phyloP scores from a whole-genome alignment of 1,140 invertebrate species.

The Drosophila nigrodunni region DNA sequence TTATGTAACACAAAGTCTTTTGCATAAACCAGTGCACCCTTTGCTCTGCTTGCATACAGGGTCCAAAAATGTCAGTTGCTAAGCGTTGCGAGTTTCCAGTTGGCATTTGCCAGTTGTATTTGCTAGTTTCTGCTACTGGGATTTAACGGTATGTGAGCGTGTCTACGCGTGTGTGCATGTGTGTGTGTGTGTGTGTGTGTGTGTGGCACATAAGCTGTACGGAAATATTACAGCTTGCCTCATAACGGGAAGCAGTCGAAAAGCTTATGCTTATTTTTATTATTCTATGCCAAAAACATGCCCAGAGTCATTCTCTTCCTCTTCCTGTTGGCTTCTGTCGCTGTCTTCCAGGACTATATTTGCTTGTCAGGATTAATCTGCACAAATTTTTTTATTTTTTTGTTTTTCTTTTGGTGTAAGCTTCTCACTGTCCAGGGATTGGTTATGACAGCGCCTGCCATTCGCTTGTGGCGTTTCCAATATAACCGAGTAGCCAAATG shows the following conservation, averaged over 20 bases:
- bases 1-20: too few species aligned
- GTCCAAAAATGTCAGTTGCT: slow-evolving; percentile 46
- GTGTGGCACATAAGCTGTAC: slow-evolving; percentile 72
- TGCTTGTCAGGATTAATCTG: slow-evolving; percentile 25
- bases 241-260: slow-evolving; percentile 53
- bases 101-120: slow-evolving; percentile 28
- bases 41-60: neutral
- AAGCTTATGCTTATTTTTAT: slow-evolving; percentile 69
- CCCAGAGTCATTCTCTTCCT: slow-evolving; percentile 15
- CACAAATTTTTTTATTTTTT: neutral
- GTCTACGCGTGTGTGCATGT: slow-evolving; percentile 7
- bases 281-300: slow-evolving; percentile 49
- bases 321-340: neutral
- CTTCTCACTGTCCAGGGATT: slow-evolving; percentile 9
- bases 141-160: slow-evolving; percentile 16
- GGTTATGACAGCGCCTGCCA: slow-evolving; percentile 6
- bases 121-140: slow-evolving; percentile 33
- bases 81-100: slow-evolving; percentile 41
- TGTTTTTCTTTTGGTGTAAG: slow-evolving; percentile 9
- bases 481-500: neutral
- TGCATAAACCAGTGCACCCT: too few species aligned
- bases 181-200: slow-evolving; percentile 19
- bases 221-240: slow-evolving; percentile 77
- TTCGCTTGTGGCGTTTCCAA: slow-evolving; percentile 31
- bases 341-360: slow-evolving; percentile 18